Percentiles rank a stretch among this genome's conserved stretches.
phyloP scores from a whole-genome alignment of 2,113 vertebrate species.

The Erythrocercus mccallii region DNA sequence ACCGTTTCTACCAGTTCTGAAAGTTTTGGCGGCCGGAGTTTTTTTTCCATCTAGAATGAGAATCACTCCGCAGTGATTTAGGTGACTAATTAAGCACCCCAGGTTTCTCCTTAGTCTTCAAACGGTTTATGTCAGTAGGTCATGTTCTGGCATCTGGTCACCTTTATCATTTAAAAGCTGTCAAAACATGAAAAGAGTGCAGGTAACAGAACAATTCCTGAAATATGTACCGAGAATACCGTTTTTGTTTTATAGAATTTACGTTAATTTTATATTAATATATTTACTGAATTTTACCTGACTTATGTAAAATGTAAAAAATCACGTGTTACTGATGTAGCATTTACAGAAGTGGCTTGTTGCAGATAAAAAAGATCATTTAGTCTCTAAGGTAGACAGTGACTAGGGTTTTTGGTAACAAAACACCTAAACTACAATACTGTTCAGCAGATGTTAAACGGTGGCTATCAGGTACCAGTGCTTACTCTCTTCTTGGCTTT shows the following conservation, averaged over 20 bases:
- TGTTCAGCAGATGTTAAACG: neutral
- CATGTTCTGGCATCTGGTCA: neutral
- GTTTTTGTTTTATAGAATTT: neutral
- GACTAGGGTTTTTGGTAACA: neutral
- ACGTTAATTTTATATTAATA: fast-evolving
- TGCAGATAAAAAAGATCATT: neutral
- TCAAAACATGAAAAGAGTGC: too few species aligned
- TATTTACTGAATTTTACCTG: neutral
- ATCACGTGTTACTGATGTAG: neutral
- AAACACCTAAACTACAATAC: fast-evolving
- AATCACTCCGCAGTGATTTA: neutral
- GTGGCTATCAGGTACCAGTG: neutral
- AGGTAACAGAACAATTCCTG: neutral
- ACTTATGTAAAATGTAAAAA: neutral
- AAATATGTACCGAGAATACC: fast-evolving
- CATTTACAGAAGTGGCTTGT: neutral
- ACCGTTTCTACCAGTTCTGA: fast-evolving
- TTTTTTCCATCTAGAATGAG: too few species aligned
- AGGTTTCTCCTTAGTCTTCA: neutral
- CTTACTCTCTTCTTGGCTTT: neutral
- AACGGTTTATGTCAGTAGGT: neutral
- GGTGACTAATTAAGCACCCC: neutral
- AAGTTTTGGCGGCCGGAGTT: neutral
- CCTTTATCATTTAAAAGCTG: neutral
- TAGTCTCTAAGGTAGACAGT: neutral